Evolutionary conservation across 2,888 invertebrate species (phyloP), one percentile per base, ranked within the genome.

Genomic region (Monoplex corrugatus): DNA sequence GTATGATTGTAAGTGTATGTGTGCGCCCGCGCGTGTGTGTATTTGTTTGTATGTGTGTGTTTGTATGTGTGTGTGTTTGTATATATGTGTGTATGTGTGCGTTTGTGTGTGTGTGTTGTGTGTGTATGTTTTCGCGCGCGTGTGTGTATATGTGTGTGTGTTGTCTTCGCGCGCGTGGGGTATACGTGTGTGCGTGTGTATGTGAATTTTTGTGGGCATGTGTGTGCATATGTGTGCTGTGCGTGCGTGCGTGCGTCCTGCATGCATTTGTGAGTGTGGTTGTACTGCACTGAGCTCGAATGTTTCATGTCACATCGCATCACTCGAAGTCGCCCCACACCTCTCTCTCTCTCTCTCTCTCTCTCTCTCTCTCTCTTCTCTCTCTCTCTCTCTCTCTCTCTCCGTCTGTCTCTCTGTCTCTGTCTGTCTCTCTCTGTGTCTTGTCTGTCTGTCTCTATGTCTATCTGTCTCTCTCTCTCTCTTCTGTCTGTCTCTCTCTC

Each of bases 301-400:
- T n/a, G n/a, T n/a, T n/a, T n/a, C n/a, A n/a, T n/a, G n/a, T n/a
- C n/a, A n/a, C n/a, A n/a, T n/a, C n/a, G n/a, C 45, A 10, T 57
- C 5, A 32, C 57, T 40, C 35, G 44, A 32, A 72, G 80, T 86
- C 63, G 23, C 50, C 57, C 63, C 57, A 23, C 35, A 23, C 32
- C 86, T 86, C 63, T 63, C 32, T 63, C 86, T 86, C 35, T 50
- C n/a, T 63, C 63, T 63, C 63, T 50, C 38, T 87, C 86, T 87
- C 40, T 72, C 40, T 72, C 40, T 87, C 40, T 50, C 50, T 87
- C 86, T 72, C 50, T 63, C 50, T 43, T 16, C 72, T 40, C 8
- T 28, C 43, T 40, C 86, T 3, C 13, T 32, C 38, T 40, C 40
- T 38, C 44, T 38, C 28, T 68, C 13, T 72, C 38, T 63, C 43